Evolutionary conservation across 2,113 vertebrate species (phyloP).

Genomic region (Corythaixoides concolor): DNA sequence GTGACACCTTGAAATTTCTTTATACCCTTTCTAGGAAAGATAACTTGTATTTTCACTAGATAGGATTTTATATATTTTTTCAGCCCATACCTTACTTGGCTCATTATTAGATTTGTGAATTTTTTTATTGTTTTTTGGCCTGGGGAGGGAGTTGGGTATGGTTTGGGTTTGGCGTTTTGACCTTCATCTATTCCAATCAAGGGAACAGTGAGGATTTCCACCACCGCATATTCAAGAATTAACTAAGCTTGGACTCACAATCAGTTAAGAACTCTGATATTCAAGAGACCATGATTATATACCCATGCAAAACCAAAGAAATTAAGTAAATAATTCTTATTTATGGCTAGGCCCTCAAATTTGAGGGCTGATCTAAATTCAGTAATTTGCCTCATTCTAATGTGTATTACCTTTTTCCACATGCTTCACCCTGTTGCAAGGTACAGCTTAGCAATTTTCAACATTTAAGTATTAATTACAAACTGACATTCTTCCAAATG

Average conservation of each 20-base stretch:
- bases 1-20: background rate
- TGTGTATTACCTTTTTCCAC: background rate
- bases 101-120: background rate
- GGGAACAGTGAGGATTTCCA: background rate
- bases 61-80: background rate
- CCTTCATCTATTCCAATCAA: background rate
- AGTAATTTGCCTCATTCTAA: background rate
- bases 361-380: background rate
- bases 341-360: background rate
- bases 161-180: background rate
- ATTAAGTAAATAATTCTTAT: background rate
- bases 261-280: background rate
- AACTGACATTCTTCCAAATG: slow-evolving; percentile 6
- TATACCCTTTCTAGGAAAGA: background rate
- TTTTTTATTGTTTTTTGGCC: background rate
- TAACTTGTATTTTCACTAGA: background rate
- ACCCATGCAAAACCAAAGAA: background rate
- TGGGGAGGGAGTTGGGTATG: rapidly evolving
- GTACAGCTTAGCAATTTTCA: background rate
- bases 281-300: background rate
- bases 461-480: slow-evolving; percentile 3
- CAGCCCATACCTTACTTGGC: background rate
- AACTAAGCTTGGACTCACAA: background rate
- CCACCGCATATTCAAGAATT: background rate
- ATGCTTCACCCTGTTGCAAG: background rate